phyloP scores from a whole-genome alignment of 2,113 vertebrate species.

The Baryphthengus martii region DNA sequence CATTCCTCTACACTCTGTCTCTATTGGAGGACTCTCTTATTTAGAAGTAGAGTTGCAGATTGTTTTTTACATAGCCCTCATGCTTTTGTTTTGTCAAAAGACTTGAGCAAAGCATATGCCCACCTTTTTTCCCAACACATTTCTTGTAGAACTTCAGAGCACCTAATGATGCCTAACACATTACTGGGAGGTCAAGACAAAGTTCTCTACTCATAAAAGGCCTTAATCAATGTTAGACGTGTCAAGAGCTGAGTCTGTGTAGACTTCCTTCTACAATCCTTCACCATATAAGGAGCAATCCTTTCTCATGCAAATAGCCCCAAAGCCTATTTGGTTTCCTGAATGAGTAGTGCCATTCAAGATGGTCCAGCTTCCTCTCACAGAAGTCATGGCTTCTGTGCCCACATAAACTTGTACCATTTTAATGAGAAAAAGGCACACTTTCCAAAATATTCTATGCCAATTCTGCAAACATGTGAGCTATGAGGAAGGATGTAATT shows the following conservation, averaged over 20 bases:
- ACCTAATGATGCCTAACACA: fast-evolving
- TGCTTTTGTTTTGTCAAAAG: background rate
- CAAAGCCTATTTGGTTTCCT: background rate
- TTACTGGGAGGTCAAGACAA: background rate
- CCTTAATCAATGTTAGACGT: conserved; percentile 4
- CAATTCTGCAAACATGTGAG: background rate
- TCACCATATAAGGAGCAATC: background rate
- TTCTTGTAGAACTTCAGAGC: background rate
- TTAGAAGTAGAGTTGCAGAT: background rate
- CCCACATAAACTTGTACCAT: background rate
- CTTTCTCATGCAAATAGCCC: conserved; percentile 43
- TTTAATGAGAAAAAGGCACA: background rate
- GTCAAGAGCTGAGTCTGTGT: background rate
- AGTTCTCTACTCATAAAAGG: background rate
- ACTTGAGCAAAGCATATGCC: background rate
- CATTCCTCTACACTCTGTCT: background rate
- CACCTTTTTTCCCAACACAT: background rate
- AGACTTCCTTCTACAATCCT: background rate
- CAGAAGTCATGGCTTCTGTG: background rate
- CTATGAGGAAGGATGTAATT: background rate
- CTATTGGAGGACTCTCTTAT: background rate
- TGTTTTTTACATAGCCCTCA: background rate
- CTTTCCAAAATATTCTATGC: background rate
- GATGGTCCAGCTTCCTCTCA: background rate
- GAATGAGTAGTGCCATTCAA: background rate